Evolutionary conservation across 1,140 invertebrate genomes (phyloP).

Genomic region (Lepidotrigona ventralis): DNA sequence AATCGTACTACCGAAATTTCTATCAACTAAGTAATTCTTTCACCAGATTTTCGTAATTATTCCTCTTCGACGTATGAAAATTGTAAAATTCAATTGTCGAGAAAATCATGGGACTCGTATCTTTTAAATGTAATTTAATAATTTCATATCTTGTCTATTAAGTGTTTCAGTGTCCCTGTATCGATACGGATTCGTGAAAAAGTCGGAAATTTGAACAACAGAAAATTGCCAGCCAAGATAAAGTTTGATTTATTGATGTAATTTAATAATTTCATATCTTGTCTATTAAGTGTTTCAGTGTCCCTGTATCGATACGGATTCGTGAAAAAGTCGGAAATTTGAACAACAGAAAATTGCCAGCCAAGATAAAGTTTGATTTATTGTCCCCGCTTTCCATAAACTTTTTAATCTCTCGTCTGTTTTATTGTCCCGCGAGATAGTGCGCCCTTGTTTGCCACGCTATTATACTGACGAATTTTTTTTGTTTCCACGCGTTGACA

Average conservation of each 20-base stretch:
- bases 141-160: too few relatives aligned
- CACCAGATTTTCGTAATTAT: too few relatives aligned
- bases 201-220: neutral
- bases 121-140: too few relatives aligned
- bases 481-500: neutral
- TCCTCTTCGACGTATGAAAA: too few relatives aligned
- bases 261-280: too few relatives aligned
- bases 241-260: too few relatives aligned
- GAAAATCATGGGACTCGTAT: too few relatives aligned
- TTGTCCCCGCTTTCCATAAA: neutral
- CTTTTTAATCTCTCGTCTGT: neutral
- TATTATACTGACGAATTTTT: neutral
- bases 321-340: neutral
- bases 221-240: neutral
- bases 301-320: neutral
- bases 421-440: neutral
- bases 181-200: neutral
- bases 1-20: too few relatives aligned
- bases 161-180: neutral
- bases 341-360: neutral
- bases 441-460: neutral
- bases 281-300: neutral
- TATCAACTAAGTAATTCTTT: too few relatives aligned
- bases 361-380: conserved; percentile 9
- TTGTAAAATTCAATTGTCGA: too few relatives aligned